These are phyloP conservation scores for Eupithecia dodoneata DNA, from an alignment of 2,888 invertebrate genomes.

Conservation along the genomic window DNA sequence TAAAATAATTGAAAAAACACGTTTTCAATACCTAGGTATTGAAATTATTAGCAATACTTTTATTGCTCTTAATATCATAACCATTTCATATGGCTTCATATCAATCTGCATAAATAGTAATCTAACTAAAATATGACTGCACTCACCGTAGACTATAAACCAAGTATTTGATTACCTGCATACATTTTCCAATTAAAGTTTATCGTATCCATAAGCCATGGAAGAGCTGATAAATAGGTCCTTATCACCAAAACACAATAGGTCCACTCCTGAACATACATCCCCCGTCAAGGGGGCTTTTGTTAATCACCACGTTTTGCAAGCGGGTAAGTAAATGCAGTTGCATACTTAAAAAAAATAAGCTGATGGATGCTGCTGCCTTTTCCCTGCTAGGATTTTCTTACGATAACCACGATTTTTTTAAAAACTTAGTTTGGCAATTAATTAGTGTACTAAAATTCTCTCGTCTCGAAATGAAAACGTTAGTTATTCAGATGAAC, in stretches of 20 bases:
- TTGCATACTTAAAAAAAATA: not conserved
- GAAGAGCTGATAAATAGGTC: not conserved
- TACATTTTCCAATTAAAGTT: not conserved
- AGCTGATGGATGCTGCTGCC: not conserved
- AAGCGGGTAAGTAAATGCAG: not conserved
- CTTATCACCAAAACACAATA: not conserved
- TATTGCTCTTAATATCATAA: not conserved
- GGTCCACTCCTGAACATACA: not conserved
- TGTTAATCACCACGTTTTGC: not conserved
- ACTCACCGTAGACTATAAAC: not conserved
- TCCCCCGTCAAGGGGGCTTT: not conserved
- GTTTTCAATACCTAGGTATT: not conserved
- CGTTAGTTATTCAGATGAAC: no score
- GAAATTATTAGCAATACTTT: not conserved
- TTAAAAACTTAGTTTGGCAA: no score
- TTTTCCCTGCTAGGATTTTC: slow-evolving; percentile 14
- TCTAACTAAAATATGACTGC: not conserved
- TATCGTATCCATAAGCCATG: not conserved
- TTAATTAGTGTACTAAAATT: no score
- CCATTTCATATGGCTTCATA: not conserved
- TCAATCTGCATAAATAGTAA: not conserved
- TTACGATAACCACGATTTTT: no score
- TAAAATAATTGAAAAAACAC: not conserved
- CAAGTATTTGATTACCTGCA: not conserved
- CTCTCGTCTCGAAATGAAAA: no score